A percentile compares a stretch with the other conserved stretches of the same genome.
Evolutionary conservation across 2,888 invertebrate genomes (phyloP).

Genomic region (Zaprionus lineosus): DNA sequence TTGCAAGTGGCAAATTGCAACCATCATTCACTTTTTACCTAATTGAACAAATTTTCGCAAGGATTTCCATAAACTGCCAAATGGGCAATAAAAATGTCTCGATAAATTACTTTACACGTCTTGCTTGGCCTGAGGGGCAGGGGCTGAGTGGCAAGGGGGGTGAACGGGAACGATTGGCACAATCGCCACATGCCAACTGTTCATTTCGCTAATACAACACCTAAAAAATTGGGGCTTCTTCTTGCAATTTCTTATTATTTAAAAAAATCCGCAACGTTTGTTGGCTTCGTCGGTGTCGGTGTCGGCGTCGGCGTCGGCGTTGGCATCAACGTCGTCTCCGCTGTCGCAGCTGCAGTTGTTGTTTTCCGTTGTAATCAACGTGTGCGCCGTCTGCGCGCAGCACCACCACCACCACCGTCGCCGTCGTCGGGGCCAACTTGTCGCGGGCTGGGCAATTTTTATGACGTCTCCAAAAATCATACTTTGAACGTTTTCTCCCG

Average conservation of each 20-base stretch:
- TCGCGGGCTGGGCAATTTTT: constrained; percentile 81
- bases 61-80: constrained; percentile 21
- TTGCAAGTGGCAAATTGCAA: constrained; percentile 15
- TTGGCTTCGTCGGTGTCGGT: constrained; percentile 23
- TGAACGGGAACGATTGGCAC: neutral
- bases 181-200: neutral
- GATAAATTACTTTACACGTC: too few relatives aligned
- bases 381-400: constrained; percentile 56
- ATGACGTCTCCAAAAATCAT: constrained; percentile 84
- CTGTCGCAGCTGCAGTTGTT: constrained; percentile 5
- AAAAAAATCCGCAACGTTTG: constrained; percentile 78
- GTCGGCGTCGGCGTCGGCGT: constrained; percentile 9
- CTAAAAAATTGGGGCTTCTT: neutral
- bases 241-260: constrained; percentile 45
- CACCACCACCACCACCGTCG: constrained; percentile 27
- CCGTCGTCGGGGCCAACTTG: constrained; percentile 45
- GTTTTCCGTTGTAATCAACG: constrained; percentile 44
- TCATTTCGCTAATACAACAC: neutral
- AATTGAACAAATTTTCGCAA: constrained; percentile 46
- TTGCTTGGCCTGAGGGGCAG: neutral
- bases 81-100: constrained; percentile 21
- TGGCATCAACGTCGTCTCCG: constrained; percentile 12
- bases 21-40: constrained; percentile 30
- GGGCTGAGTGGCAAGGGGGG: neutral
- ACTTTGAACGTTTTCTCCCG: constrained; percentile 83